A percentile compares a stretch with the other conserved stretches of the same genome.
These are phyloP conservation scores for Microlaimidae sp. DNA, from an alignment of 2,888 invertebrate genomes.

Conservation along the genomic window DNA sequence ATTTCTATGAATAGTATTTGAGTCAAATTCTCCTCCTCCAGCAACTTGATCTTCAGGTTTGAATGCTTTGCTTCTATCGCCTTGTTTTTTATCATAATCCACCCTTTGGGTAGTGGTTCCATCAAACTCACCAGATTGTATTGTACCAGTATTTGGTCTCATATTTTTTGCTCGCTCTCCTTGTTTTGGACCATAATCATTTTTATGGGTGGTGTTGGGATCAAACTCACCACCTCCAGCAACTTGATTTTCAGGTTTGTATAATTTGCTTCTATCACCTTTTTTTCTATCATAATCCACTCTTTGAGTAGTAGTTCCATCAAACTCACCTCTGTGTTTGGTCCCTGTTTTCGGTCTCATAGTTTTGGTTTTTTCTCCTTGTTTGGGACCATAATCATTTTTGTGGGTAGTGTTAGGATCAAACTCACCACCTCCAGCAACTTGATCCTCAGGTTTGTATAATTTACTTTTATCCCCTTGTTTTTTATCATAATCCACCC, in stretches of 20 bases:
- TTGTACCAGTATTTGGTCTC: neutral
- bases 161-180: neutral
- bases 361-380: neutral
- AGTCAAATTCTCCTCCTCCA: neutral
- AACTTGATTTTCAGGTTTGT: neutral
- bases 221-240: neutral
- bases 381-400: conserved; percentile 1
- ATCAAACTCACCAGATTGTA: neutral
- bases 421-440: neutral
- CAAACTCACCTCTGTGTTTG: neutral
- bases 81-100: neutral
- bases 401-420: neutral
- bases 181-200: neutral
- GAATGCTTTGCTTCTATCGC: neutral
- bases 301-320: neutral
- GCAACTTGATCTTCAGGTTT: neutral
- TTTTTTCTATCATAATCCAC: neutral
- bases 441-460: neutral
- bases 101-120: neutral
- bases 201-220: neutral
- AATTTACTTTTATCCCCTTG: neutral
- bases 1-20: neutral
- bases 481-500: neutral
- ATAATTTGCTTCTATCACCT: neutral
- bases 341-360: neutral